phyloP scores from a whole-genome alignment of 2,888 invertebrate genomes.

The Oscheius sp. region DNA sequence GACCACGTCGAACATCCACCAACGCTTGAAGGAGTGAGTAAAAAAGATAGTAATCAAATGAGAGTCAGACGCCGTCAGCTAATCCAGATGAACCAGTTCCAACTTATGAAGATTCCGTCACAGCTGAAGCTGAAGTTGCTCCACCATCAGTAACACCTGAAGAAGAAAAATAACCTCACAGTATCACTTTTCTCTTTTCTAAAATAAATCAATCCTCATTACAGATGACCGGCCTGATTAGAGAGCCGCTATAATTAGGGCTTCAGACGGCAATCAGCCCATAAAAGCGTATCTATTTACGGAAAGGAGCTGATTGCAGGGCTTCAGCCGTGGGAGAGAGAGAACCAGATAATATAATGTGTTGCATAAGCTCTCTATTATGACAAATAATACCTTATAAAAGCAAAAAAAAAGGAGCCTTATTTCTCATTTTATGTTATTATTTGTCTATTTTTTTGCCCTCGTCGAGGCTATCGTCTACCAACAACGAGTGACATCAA shows the following conservation, averaged over 20 bases:
- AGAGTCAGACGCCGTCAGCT: not conserved
- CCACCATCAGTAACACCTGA: not conserved
- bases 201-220: not conserved
- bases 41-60: not conserved
- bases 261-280: not conserved
- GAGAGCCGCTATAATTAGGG: not conserved
- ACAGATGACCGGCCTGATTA: not conserved
- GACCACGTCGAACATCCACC: not conserved
- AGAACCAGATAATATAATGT: too few relatives aligned
- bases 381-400: too few relatives aligned
- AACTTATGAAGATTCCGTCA: conserved; percentile 6
- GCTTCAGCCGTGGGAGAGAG: too few relatives aligned
- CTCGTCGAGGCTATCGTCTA: too few relatives aligned
- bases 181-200: not conserved
- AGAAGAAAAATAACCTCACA: not conserved
- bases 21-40: not conserved
- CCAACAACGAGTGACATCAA: too few relatives aligned
- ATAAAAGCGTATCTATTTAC: not conserved
- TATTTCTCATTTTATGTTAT: too few relatives aligned
- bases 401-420: too few relatives aligned
- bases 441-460: too few relatives aligned
- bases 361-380: too few relatives aligned
- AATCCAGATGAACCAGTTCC: conserved; percentile 13
- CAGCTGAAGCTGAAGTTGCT: conserved; percentile 6
- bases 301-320: too few relatives aligned